Evolutionary conservation across 2,888 invertebrate species (phyloP).

Genomic region (Ceraclea dissimilis): DNA sequence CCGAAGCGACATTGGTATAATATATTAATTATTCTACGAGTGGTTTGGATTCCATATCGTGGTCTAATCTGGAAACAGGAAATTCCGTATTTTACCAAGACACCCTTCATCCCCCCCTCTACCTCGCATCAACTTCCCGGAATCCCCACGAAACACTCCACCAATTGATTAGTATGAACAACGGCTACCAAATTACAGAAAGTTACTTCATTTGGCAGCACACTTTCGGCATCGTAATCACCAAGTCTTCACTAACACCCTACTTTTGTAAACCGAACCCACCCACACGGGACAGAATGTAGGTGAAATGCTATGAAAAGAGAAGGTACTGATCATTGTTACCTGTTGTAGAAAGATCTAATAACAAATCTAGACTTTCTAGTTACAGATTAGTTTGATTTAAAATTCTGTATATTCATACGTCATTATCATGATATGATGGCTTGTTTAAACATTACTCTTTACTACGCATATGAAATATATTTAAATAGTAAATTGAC

Average conservation of each 20-base stretch:
- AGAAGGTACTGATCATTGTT: slow-evolving; percentile 13
- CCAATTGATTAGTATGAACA: slow-evolving; percentile 27
- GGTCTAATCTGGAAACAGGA: slow-evolving; percentile 7
- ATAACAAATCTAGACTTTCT: slow-evolving; percentile 9
- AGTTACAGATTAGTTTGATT: background rate
- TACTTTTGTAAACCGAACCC: background rate
- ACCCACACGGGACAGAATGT: background rate
- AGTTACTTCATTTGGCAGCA: slow-evolving; percentile 27
- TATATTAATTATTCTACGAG: no score
- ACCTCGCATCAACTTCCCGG: background rate
- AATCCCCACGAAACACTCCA: slow-evolving; percentile 16
- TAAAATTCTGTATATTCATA: background rate
- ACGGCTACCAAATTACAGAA: slow-evolving; percentile 27
- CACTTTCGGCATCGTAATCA: slow-evolving; percentile 27
- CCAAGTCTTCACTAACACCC: slow-evolving; percentile 22
- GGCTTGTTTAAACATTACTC: no score
- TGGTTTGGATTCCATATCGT: background rate
- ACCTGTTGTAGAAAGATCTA: slow-evolving; percentile 16
- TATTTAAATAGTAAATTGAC: no score
- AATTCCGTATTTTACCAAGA: slow-evolving; percentile 1
- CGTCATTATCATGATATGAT: no score
- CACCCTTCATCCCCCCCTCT: slow-evolving; percentile 4
- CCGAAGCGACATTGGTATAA: no score
- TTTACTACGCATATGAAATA: no score
- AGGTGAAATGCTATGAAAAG: background rate